phyloP scores from a whole-genome alignment of 2,888 invertebrate genomes.

The Parnassius orleans region DNA sequence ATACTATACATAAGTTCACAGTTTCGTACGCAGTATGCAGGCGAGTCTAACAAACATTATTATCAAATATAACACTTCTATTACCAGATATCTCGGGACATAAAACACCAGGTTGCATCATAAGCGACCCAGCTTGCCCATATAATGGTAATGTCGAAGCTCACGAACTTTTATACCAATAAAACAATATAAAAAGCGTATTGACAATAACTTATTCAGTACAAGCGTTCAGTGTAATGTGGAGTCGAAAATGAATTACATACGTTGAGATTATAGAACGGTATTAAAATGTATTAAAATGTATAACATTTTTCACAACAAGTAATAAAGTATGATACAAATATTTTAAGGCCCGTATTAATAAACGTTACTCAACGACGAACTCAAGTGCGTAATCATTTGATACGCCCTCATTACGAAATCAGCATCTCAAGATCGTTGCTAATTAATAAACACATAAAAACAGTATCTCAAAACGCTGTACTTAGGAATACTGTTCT shows the following conservation, averaged over 20 bases:
- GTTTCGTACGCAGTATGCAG: slow-evolving; percentile 27
- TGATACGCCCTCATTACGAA: too few relatives aligned
- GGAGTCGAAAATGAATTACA: slow-evolving; percentile 18
- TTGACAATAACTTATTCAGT: slow-evolving; percentile 74
- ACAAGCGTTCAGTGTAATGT: slow-evolving; percentile 35
- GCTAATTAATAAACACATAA: too few relatives aligned
- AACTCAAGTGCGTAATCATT: too few relatives aligned
- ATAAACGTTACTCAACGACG: too few relatives aligned
- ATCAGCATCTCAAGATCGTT: too few relatives aligned
- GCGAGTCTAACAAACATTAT: slow-evolving; percentile 42
- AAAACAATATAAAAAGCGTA: slow-evolving; percentile 75
- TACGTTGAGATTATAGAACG: too few relatives aligned
- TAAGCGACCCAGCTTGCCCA: slow-evolving; percentile 43
- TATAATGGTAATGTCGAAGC: slow-evolving; percentile 58
- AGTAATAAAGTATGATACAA: too few relatives aligned
- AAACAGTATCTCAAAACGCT: too few relatives aligned
- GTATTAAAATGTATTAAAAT: too few relatives aligned
- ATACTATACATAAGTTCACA: slow-evolving; percentile 29
- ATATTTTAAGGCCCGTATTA: too few relatives aligned
- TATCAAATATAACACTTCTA: slow-evolving; percentile 45
- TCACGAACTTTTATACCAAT: slow-evolving; percentile 67
- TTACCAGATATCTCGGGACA: slow-evolving; percentile 38
- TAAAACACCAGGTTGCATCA: slow-evolving; percentile 55
- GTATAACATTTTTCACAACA: too few relatives aligned
- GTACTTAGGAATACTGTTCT: too few relatives aligned